Base-by-base conservation (phyloP, 2,888 invertebrate species). In the Pherbina coryleti region DNA sequence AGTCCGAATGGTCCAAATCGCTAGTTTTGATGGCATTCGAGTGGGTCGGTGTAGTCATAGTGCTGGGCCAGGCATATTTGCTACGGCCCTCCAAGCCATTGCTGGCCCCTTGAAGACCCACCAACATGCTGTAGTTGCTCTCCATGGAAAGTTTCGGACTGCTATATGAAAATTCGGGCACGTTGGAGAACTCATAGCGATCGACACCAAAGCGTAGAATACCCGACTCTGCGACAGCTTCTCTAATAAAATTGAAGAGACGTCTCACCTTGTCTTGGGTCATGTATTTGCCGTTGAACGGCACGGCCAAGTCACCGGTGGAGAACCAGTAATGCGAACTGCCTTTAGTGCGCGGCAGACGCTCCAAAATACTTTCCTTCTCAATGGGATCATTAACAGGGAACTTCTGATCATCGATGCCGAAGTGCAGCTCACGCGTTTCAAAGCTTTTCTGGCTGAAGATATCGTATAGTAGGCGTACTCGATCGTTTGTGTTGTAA, bases 261-360 rank as follows among this genome's bases (percentile, higher is more conserved):
- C 85, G 83, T 37, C 85, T 82, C 7, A 89, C 82, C 70, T 85
- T 87, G 0, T 84, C 85, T 3, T 82, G 67, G 0, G 81, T 1
- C 75, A 88, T 81, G 22, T 78, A 81, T 57, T 86, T 85, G 53
- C 89, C 88, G 22, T 82, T 86, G 67, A 88, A 88, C 0, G 89
- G 87, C 73, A 89, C 83, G 0, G 86, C 82, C 62, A 88, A 73
- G 60, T 87, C 86, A 0, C 86, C 87, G 25, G 84, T 87, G 22
- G 87, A 86, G 75, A 89, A 87, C 89, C 89, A 88, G 75, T 87
- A 88, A n/a, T 89, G 86, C 0, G 88, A 89, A 79, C 81, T 81
- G 2, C 81, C 85, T 49, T 85, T 83, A 0, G 78, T 76, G 11
- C 78, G 81, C 0, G 85, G 81, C 0, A 84, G 80, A 3, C 81